Evolutionary conservation across 2,888 invertebrate species (phyloP), one percentile per base, ranked within the genome.

Genomic region (Homarus gammarus): DNA sequence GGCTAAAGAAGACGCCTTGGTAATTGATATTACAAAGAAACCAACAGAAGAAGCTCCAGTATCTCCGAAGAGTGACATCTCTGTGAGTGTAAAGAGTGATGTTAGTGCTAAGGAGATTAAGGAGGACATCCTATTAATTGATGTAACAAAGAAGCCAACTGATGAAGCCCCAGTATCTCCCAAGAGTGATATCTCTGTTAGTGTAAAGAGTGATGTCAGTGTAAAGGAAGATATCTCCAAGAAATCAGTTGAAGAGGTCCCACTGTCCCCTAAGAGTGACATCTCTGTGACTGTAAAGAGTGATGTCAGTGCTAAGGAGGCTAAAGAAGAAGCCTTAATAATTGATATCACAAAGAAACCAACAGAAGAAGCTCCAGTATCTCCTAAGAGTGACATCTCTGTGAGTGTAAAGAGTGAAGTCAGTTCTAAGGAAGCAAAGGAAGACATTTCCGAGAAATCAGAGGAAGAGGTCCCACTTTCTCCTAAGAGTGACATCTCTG

Each of bases 151-250:
- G 31, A 82, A 82, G 68, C 77, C 77, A 78, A 75, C 64, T 10
- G 72, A 81, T 33, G 82, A 73, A 6, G 56, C 61, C 3, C 83
- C 84, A 6, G 5, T 86, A 10, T 87, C 87, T 40, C 87, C 87
- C 12, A 44, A 31, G 72, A 86, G 86, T 86, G 86, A 86, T 44
- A 68, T 79, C 68, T 86, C 85, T 15, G 64, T 77, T 27, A 84
- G 89, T 79, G 79, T 51, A 15, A 89, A 79, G 64, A 84, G 84
- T 89, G 89, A 89, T 18, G 64, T 81, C 33, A 85, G 85, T 68
- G 18, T 27, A 68, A 82, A 61, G 68, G 68, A 36, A n/a, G 84
- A 84, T 8, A 18, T 33, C n/a, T 2, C 64, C 18, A 78, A 64
- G 49, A 72, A 49, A 33, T 12, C 44, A 12, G 31, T 15, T 18